Evolutionary conservation across 2,113 vertebrate species (phyloP).

Genomic region (Cyprinus carpio): DNA sequence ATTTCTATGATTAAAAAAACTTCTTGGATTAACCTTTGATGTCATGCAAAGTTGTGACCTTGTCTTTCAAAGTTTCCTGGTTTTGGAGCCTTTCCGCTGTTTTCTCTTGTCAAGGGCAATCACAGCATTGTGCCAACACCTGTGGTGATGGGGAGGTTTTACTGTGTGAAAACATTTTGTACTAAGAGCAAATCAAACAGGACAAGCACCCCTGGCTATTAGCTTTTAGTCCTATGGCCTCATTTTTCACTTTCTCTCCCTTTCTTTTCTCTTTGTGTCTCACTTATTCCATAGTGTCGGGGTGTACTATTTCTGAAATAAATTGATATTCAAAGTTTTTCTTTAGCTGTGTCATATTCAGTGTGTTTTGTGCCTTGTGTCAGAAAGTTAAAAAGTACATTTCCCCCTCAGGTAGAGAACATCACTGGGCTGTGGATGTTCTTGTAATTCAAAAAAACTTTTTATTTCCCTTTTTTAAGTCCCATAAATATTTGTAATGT

Average conservation of each 20-base stretch:
- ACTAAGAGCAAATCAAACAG: conserved; percentile 52
- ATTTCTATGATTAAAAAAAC: conserved; percentile 18
- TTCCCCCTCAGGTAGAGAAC: background rate
- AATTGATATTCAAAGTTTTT: conserved; percentile 4
- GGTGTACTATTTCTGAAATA: background rate
- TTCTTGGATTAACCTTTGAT: conserved; percentile 40
- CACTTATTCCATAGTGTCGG: background rate
- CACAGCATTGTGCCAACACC: conserved; percentile 49
- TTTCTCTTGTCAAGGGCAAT: conserved; percentile 56
- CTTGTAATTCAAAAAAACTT: background rate
- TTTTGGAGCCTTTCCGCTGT: conserved; percentile 43
- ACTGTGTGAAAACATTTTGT: conserved; percentile 42
- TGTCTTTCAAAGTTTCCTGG: conserved; percentile 42
- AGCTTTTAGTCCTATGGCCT: conserved; percentile 69
- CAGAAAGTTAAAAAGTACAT: background rate
- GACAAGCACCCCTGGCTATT: conserved; percentile 62
- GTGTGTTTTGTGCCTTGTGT: background rate
- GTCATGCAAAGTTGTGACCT: conserved; percentile 46
- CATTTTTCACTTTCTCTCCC: conserved; percentile 54
- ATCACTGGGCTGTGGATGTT: background rate
- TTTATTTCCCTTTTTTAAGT: too few species aligned
- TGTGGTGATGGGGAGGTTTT: conserved; percentile 45
- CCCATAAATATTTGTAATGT: background rate
- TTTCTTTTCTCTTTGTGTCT: background rate
- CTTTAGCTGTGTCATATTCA: background rate